Evolutionary conservation across 2,888 invertebrate species (phyloP).

Genomic region (Brenthis daphne): DNA sequence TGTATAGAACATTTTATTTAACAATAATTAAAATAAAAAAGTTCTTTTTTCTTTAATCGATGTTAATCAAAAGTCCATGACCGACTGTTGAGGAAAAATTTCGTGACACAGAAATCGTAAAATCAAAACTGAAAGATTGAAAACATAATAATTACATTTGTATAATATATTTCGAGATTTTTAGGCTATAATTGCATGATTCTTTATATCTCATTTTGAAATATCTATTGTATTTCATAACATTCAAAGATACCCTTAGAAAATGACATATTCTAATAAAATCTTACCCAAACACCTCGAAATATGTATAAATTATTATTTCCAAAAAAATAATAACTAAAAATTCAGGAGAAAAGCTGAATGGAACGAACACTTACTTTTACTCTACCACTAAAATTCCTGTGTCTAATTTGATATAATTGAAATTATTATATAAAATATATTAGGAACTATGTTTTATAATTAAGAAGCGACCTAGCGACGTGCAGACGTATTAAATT

Average conservation of each 20-base stretch:
- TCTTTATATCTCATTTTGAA: no score
- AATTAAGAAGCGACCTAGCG: conserved; percentile 65
- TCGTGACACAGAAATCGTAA: conserved; percentile 37
- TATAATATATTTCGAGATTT: not conserved
- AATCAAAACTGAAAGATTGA: conserved; percentile 20
- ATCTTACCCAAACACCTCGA: no score
- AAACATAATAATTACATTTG: conserved; percentile 14
- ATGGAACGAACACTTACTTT: not conserved
- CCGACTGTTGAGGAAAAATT: conserved; percentile 25
- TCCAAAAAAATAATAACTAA: not conserved
- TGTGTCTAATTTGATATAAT: conserved; percentile 31
- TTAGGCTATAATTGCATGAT: not conserved
- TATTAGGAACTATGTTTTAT: conserved; percentile 67
- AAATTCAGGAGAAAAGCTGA: not conserved
- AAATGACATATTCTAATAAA: no score
- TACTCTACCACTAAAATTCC: conserved; percentile 31
- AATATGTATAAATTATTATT: not conserved
- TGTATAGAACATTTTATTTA: no score
- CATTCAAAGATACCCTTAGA: no score
- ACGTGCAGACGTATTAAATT: conserved; percentile 49
- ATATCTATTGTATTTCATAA: no score
- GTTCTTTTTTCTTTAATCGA: no score
- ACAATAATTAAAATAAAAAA: no score
- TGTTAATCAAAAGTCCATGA: conserved; percentile 11
- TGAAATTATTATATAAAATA: conserved; percentile 39